Evolutionary conservation across 2,113 vertebrate species (phyloP).

Genomic region (Callorhinus ursinus): DNA sequence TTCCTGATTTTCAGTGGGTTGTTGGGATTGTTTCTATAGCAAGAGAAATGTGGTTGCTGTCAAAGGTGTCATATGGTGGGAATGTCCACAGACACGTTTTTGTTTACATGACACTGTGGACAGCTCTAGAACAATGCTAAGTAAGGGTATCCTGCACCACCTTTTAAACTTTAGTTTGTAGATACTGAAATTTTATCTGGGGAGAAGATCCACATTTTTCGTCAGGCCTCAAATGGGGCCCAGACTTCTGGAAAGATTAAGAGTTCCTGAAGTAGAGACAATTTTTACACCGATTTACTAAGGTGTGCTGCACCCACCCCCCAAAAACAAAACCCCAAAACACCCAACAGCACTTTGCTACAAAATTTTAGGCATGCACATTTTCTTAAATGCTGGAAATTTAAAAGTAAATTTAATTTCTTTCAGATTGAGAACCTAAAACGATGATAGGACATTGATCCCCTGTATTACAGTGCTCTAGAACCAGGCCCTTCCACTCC

Average conservation of each 20-base stretch:
- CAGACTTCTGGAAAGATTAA: background rate
- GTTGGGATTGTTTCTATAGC: background rate
- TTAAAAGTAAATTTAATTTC: background rate
- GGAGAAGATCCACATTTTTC: background rate
- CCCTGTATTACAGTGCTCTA: background rate
- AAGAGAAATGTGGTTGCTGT: background rate
- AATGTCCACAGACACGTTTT: background rate
- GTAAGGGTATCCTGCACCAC: background rate
- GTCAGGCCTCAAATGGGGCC: background rate
- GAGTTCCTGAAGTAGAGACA: background rate
- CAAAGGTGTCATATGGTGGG: background rate
- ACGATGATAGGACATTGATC: background rate
- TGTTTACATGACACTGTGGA: background rate
- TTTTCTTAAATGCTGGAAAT: background rate
- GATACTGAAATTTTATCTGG: background rate
- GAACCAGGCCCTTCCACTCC: background rate
- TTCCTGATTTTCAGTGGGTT: background rate
- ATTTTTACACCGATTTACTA: background rate
- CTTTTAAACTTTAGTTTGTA: background rate
- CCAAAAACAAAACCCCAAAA: background rate
- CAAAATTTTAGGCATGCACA: background rate
- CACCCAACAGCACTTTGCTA: background rate
- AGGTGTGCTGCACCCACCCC: background rate
- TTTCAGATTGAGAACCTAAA: constrained; percentile 10
- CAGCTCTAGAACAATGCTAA: background rate